Conservation (phyloP, 1,140 invertebrate genomes). For the Scaptomyza hsui region DNA sequence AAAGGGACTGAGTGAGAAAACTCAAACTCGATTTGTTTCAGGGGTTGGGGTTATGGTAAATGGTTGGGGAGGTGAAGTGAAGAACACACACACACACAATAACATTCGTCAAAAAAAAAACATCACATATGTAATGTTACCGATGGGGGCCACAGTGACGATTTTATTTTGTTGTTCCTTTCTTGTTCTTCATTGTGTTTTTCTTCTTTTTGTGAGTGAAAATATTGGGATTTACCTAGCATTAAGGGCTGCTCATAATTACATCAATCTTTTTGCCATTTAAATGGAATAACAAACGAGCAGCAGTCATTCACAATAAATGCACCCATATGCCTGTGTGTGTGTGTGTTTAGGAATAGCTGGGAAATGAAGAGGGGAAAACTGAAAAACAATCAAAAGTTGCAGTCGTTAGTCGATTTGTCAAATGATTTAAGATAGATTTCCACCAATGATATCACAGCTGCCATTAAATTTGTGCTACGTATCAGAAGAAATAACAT, state of each 20-base stretch:
- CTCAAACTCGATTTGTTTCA: slow-evolving; percentile 27
- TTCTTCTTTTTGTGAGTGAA: slow-evolving; percentile 28
- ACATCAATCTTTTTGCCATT: slow-evolving; percentile 74
- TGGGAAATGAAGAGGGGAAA: not conserved
- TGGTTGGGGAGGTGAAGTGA: not conserved
- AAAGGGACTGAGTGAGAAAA: slow-evolving; percentile 64
- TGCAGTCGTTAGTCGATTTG: slow-evolving; percentile 1
- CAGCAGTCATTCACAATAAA: slow-evolving; percentile 2
- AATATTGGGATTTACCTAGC: slow-evolving; percentile 46
- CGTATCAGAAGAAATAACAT: no score
- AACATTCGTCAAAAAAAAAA: not conserved
- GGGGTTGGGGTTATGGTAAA: slow-evolving; percentile 10
- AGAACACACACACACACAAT: not conserved
- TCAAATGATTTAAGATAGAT: slow-evolving; percentile 6
- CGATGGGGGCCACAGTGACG: slow-evolving; percentile 11
- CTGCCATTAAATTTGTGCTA: not conserved
- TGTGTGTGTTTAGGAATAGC: not conserved
- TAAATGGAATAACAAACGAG: slow-evolving; percentile 60
- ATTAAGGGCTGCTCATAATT: slow-evolving; percentile 66
- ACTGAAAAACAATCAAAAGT: not conserved
- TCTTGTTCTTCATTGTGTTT: not conserved
- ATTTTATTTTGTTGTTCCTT: not conserved
- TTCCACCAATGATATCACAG: slow-evolving; percentile 1
- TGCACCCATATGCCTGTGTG: slow-evolving; percentile 6
- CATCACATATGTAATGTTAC: slow-evolving; percentile 8